phyloP scores from a whole-genome alignment of 2,113 vertebrate genomes.

The Pelecanus crispus region DNA sequence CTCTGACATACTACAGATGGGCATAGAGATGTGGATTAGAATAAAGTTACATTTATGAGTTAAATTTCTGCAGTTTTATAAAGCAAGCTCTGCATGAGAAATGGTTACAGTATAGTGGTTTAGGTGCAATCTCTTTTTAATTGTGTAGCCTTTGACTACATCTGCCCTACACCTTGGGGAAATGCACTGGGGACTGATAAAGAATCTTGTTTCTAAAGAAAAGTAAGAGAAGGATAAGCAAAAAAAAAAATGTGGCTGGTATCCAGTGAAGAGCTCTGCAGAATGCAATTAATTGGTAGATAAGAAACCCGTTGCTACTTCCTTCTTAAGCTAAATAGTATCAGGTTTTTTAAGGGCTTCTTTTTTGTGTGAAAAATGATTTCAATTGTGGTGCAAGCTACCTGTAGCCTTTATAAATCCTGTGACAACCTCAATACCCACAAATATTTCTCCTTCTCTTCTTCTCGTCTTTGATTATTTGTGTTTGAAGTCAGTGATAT shows the following conservation, averaged over 20 bases:
- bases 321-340: background rate
- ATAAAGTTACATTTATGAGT: background rate
- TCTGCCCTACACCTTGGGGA: background rate
- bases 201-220: background rate
- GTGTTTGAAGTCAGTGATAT: background rate
- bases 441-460: background rate
- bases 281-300: slow-evolving; percentile 4
- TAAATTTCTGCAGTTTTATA: background rate
- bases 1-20: background rate
- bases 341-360: background rate
- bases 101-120: background rate
- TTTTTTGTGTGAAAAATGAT: background rate
- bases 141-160: slow-evolving; percentile 2
- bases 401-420: background rate
- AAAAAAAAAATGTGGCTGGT: background rate
- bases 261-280: background rate
- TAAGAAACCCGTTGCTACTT: background rate
- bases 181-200: background rate
- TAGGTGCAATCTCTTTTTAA: slow-evolving; percentile 21
- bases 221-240: background rate
- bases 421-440: background rate
- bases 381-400: background rate
- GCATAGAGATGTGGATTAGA: background rate
- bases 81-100: background rate
- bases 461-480: background rate